Base-by-base conservation (phyloP, 2,888 invertebrate species). In the Abrostola tripartita region DNA sequence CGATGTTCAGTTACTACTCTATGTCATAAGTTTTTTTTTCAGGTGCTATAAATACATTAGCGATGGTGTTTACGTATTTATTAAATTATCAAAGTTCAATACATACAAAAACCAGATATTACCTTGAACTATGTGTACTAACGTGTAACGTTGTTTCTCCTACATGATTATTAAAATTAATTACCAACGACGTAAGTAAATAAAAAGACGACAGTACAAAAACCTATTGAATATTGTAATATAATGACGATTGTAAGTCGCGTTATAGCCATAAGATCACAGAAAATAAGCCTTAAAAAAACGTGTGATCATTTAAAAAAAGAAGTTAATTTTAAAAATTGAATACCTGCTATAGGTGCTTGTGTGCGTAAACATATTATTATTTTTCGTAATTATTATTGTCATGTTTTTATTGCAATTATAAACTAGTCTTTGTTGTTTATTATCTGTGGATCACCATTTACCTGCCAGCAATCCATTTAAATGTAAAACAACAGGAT, bases 11-110 rank as follows among this genome's bases (percentile, higher is more conserved):
- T 11, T 47, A 47, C 44, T 24, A 24, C 24, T 24, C 24, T 24
- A 5, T 10, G 5, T 8, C 42, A 11, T 0, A 0, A 49, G 49
- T 61, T 44, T 61, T 54, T n/a, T 56, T 49, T 51, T 49, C 7
- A 40, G 0, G 35, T 12, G n/a, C 24, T 52, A 47, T 56, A 54
- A 42, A 52, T 52, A 24, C 24, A 24, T 2, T n/a, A 36, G 7
- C n/a, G 11, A 53, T 7, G 37, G 49, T 59, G 41, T 67, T 67
- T 49, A 54, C 52, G 51, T 35, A 11, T 52, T 58, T 49, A 50
- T 41, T 56, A 47, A 41, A 38, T 44, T 44, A 35, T 37, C 44
- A 42, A 74, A 65, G 60, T 54, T 61, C 52, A 58, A 36, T 38
- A 41, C 4, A 54, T 35, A 14, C 6, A 68, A 56, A 67, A 54